A percentile compares a stretch with the other conserved stretches of the same genome.
Conservation (phyloP, 1,140 invertebrate species). For the Drosophila gunungcola region DNA sequence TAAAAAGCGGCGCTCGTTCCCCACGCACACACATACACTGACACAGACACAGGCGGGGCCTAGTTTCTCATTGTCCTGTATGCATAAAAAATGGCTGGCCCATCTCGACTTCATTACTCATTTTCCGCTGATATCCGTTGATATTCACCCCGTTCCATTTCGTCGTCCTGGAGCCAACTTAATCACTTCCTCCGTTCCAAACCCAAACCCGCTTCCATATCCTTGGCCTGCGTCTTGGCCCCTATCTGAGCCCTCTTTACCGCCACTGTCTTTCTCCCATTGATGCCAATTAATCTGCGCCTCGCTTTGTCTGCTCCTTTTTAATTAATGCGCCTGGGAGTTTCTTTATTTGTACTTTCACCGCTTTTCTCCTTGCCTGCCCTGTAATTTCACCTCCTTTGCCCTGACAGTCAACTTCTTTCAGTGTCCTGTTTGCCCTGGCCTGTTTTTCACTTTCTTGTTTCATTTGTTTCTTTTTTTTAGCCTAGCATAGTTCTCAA, state of each 20-base stretch:
- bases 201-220: slow-evolving; percentile 12
- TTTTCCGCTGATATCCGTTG: slow-evolving; percentile 81
- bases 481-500: slow-evolving; percentile 21
- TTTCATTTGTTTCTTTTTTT: slow-evolving; percentile 11
- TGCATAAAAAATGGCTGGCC: slow-evolving; percentile 59
- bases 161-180: slow-evolving; percentile 50
- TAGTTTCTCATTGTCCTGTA: slow-evolving; percentile 73
- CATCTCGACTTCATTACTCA: slow-evolving; percentile 78
- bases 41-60: slow-evolving; percentile 25
- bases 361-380: background rate
- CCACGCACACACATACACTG: slow-evolving; percentile 32
- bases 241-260: slow-evolving; percentile 22
- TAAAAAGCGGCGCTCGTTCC: slow-evolving; percentile 39
- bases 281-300: slow-evolving; percentile 81
- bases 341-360: slow-evolving; percentile 43
- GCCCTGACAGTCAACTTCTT: slow-evolving; percentile 9
- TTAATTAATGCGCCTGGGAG: slow-evolving; percentile 80
- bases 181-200: slow-evolving; percentile 55
- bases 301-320: slow-evolving; percentile 79
- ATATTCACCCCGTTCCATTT: slow-evolving; percentile 39
- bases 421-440: slow-evolving; percentile 2
- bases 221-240: slow-evolving; percentile 25
- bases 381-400: background rate
- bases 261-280: slow-evolving; percentile 47
- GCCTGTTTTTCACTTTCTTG: background rate